phyloP scores from a whole-genome alignment of 2,113 vertebrate species.

The Bufo bufo region DNA sequence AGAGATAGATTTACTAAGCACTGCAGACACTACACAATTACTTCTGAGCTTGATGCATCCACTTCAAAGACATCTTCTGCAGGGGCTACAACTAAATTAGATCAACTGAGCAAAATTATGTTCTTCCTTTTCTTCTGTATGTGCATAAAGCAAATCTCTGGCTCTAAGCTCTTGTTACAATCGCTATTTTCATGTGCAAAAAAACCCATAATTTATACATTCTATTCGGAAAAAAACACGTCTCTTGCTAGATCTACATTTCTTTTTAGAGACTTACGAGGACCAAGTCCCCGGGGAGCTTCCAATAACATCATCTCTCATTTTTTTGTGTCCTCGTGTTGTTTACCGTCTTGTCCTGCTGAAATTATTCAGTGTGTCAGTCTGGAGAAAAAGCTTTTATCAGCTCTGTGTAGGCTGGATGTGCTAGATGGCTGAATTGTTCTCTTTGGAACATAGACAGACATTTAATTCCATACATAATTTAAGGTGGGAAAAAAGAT shows the following conservation, averaged over 20 bases:
- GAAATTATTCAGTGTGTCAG: slow-evolving; percentile 51
- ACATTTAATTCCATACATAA: slow-evolving; percentile 57
- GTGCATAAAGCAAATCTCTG: slow-evolving; percentile 26
- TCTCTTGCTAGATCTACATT: slow-evolving; percentile 35
- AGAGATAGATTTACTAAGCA: slow-evolving; percentile 25
- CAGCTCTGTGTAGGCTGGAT: slow-evolving; percentile 34
- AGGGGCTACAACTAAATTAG: slow-evolving; percentile 25
- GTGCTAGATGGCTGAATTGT: slow-evolving; percentile 16
- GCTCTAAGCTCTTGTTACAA: slow-evolving; percentile 26
- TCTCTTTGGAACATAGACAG: slow-evolving; percentile 29
- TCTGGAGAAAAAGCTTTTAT: slow-evolving; percentile 55
- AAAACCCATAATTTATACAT: slow-evolving; percentile 48
- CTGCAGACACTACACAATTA: slow-evolving; percentile 6
- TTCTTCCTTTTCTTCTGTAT: slow-evolving; percentile 2
- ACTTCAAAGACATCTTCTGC: slow-evolving; percentile 18
- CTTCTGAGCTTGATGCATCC: slow-evolving; percentile 4
- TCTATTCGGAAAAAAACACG: slow-evolving; percentile 25
- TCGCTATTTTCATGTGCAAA: slow-evolving; percentile 21
- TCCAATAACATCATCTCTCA: slow-evolving; percentile 51
- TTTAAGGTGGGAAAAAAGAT: slow-evolving; percentile 39
- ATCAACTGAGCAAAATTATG: slow-evolving; percentile 26
- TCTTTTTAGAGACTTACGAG: slow-evolving; percentile 30
- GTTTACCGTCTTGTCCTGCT: slow-evolving; percentile 49
- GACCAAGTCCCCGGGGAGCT: slow-evolving; percentile 31
- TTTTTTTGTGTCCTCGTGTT: slow-evolving; percentile 30